These are phyloP conservation scores for Drosophila algonquin DNA, from an alignment of 2,888 invertebrate species.

Conservation along the genomic window DNA sequence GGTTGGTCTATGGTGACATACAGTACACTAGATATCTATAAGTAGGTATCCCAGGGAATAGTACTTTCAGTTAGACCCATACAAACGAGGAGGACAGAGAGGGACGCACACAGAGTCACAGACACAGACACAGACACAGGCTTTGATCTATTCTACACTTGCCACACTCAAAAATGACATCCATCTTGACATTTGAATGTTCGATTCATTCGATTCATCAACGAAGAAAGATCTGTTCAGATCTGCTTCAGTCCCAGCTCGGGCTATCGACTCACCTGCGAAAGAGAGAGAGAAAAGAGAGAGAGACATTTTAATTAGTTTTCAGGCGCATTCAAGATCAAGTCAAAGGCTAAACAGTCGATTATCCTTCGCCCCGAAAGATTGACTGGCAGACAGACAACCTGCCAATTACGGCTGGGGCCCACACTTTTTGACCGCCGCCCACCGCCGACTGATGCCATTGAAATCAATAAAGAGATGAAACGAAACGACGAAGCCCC, in stretches of 20 bases:
- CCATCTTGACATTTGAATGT: constrained; percentile 1
- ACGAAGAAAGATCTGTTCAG: neutral
- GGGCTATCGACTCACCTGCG: constrained; percentile 49
- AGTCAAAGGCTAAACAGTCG: constrained; percentile 9
- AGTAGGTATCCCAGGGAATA: neutral
- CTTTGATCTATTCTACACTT: neutral
- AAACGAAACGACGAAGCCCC: constrained; percentile 2
- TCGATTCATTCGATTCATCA: constrained; percentile 17
- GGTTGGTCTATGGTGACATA: neutral
- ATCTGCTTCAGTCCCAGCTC: neutral
- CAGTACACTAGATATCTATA: neutral
- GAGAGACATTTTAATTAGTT: constrained; percentile 41
- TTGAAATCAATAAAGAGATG: constrained; percentile 3
- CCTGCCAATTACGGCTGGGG: constrained; percentile 22
- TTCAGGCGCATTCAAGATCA: constrained; percentile 16
- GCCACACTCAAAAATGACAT: neutral
- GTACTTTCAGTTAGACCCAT: neutral
- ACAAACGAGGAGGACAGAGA: neutral
- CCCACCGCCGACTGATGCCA: constrained; percentile 20
- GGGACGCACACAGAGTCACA: too few species aligned
- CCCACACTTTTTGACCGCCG: constrained; percentile 11
- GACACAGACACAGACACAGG: too few species aligned
- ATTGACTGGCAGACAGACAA: constrained; percentile 2
- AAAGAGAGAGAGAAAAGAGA: constrained; percentile 38
- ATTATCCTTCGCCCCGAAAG: constrained; percentile 24